A percentile compares a stretch with the other conserved stretches of the same genome.
Conservation (phyloP, 2,113 vertebrate genomes). For the Athene cunicularia region DNA sequence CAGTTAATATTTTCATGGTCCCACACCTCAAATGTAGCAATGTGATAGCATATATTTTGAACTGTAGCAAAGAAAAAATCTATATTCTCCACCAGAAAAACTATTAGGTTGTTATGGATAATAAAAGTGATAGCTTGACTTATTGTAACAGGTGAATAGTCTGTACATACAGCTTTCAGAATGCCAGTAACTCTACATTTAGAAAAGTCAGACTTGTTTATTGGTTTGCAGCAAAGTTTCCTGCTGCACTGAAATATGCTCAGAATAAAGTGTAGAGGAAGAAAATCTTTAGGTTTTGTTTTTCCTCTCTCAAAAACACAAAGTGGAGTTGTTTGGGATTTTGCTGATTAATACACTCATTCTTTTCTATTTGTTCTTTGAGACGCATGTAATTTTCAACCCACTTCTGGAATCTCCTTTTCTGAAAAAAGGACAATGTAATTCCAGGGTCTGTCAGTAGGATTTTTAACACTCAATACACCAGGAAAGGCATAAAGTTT, state of each 20-base stretch:
- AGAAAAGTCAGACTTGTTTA: not conserved
- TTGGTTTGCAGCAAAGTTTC: not conserved
- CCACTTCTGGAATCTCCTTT: not conserved
- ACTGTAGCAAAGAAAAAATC: not conserved
- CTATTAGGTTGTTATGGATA: not conserved
- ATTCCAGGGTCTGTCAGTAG: not conserved
- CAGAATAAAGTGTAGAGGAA: constrained; percentile 27
- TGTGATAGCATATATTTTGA: not conserved
- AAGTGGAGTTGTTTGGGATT: not conserved
- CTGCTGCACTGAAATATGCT: constrained; percentile 56
- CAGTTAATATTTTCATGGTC: not conserved
- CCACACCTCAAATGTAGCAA: not conserved
- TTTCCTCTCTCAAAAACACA: not conserved
- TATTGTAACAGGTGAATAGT: not conserved
- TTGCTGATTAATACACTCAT: not conserved
- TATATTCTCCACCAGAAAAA: not conserved
- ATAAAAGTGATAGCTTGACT: not conserved
- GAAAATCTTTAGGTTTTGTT: not conserved
- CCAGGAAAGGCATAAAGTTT: not conserved
- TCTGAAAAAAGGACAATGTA: not conserved
- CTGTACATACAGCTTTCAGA: not conserved
- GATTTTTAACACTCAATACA: not conserved
- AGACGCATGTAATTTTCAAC: not conserved
- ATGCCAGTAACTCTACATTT: constrained; percentile 28
- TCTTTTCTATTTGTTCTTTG: not conserved